phyloP scores from a whole-genome alignment of 2,888 invertebrate genomes.

The Argynnis bischoffii region DNA sequence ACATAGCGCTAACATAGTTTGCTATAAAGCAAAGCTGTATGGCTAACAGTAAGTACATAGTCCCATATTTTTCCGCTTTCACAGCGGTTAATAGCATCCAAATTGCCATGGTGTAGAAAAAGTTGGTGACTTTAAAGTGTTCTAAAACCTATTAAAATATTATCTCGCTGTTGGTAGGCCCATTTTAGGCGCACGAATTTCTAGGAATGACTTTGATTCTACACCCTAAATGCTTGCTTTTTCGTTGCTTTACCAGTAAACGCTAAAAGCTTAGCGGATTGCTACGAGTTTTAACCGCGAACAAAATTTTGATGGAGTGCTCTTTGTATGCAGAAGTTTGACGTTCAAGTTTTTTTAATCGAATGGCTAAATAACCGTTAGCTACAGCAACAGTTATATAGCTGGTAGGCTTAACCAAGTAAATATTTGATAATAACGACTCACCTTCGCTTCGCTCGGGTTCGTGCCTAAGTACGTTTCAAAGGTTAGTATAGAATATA shows the following conservation, averaged over 20 bases:
- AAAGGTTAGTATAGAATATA: no score
- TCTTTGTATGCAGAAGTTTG: conserved; percentile 42
- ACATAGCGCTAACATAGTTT: no score
- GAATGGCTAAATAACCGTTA: conserved; percentile 33
- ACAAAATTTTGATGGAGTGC: conserved; percentile 45
- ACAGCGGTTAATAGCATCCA: conserved; percentile 3
- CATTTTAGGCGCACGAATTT: conserved; percentile 19
- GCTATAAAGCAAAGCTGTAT: no score
- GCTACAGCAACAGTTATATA: conserved; percentile 4
- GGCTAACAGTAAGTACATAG: background rate
- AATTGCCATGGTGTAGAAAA: conserved; percentile 11
- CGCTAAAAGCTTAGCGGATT: conserved; percentile 46
- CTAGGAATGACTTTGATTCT: conserved; percentile 27
- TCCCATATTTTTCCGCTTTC: background rate
- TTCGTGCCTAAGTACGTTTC: no score
- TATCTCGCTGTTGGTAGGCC: conserved; percentile 14
- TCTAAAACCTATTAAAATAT: conserved; percentile 19
- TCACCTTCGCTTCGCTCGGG: no score
- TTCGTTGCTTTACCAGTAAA: conserved; percentile 43
- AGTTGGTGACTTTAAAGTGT: background rate
- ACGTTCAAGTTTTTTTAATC: conserved; percentile 37
- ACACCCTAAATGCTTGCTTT: conserved; percentile 37
- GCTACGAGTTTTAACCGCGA: conserved; percentile 43
- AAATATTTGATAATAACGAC: background rate
- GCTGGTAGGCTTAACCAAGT: background rate